Percentiles rank a stretch among this genome's conserved stretches.
Evolutionary conservation across 2,797 vertebrate species (phyloP).

Genomic region (Taeniopygia guttata): DNA sequence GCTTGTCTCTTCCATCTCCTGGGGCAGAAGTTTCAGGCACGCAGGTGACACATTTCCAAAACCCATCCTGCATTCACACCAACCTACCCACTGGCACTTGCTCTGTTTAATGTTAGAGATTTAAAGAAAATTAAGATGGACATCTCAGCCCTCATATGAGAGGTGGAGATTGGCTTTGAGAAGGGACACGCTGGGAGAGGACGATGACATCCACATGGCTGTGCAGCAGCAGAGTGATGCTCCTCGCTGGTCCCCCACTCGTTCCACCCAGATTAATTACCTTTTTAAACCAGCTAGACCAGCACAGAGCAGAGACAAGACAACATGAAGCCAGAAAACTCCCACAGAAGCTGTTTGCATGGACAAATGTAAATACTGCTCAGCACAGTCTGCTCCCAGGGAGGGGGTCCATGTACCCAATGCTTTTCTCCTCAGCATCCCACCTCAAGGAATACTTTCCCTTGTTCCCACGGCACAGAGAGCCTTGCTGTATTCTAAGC

Average conservation of each 20-base stretch:
- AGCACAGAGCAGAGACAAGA: background rate
- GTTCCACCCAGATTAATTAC: background rate
- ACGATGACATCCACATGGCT: fast-evolving
- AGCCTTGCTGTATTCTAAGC: background rate
- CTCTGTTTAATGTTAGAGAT: background rate
- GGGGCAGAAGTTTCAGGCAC: background rate
- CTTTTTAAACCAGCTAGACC: background rate
- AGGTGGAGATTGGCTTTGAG: background rate
- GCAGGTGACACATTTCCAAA: background rate
- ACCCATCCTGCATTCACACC: background rate
- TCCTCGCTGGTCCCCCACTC: background rate
- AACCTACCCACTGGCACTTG: background rate
- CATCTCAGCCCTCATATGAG: background rate
- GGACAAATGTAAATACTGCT: background rate
- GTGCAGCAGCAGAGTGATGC: background rate
- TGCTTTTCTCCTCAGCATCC: background rate
- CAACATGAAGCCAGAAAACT: background rate
- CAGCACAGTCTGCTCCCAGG: background rate
- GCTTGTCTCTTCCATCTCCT: background rate
- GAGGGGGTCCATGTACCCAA: background rate
- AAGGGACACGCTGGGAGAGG: background rate
- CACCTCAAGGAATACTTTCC: background rate
- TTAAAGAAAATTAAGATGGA: background rate
- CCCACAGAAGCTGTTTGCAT: background rate
- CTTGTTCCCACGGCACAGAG: background rate